Base-by-base conservation (phyloP, 2,888 invertebrate genomes). In the Lepidocyrtoides sp. region DNA sequence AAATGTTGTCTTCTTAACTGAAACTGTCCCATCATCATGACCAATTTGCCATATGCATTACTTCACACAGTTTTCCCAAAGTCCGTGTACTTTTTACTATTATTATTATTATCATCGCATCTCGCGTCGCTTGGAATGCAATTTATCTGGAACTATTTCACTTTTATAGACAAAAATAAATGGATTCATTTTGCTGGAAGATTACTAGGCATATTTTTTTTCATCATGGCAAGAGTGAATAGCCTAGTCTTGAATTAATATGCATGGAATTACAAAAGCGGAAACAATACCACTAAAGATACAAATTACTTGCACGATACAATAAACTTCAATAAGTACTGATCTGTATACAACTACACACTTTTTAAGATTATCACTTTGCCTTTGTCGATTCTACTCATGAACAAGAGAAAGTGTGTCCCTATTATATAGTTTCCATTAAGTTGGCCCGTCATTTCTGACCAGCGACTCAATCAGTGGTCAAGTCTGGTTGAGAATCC, bases 1-100 rank as follows among this genome's bases (percentile, higher is more conserved):
- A 66, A 83, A 77, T 77, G 54, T 83, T 89, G 60, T 41, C 83
- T 89, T 36, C 36, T 82, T 88, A 44, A 63, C 82, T 89, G 26
- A 32, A 85, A 90, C 60, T 90, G 90, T 66, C 84, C 79, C 90
- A 87, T 79, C 87, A 75, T 75, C 75, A 83, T 89, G 48, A 75
- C 54, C 90, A 90, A 90, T 90, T 90, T 90, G 48, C 90, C 90
- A 90, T 90, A 54, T 90, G 90, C 84, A 84, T 90, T 66, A 36
- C 90, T 90, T 90, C 90, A 85, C 90, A 90, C 79, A 90, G 79
- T 90, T 84, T 90, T 79, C 48, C 41, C 63, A 20, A 48, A 66
- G 41, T 26, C 82, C 23, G 69, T 60, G 8, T 83, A 57, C 86
- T 63, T 87, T 60, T 48, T 54, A 75, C 77, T 83, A 23, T 79